These are phyloP conservation scores for Drosophila setifemur DNA, from an alignment of 1,140 invertebrate genomes.

Conservation along the genomic window DNA sequence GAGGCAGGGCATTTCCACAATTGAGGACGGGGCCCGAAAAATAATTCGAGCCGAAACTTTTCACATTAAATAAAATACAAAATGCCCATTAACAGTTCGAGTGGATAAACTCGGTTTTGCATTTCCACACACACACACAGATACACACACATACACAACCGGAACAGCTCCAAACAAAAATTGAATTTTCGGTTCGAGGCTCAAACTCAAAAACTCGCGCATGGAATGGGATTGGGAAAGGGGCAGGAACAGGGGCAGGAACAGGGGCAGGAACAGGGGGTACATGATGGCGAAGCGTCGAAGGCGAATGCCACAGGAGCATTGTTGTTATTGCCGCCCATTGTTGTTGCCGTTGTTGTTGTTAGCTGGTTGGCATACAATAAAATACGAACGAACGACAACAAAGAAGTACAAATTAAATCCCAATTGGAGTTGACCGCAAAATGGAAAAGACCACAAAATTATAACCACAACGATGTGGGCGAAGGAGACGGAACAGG, in stretches of 20 bases:
- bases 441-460: constrained; percentile 80
- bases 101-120: constrained; percentile 78
- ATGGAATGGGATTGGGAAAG: constrained; percentile 23
- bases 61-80: constrained; percentile 81
- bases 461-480: constrained; percentile 79
- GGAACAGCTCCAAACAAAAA: constrained; percentile 60
- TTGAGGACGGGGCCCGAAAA: constrained; percentile 47
- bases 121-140: constrained; percentile 46
- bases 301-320: constrained; percentile 64
- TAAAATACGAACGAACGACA: constrained; percentile 78
- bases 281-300: constrained; percentile 62
- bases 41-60: constrained; percentile 73
- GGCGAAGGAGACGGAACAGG: constrained; percentile 15
- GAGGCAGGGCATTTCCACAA: constrained; percentile 21
- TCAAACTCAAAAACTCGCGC: constrained; percentile 74
- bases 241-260: neutral
- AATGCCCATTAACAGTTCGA: constrained; percentile 81
- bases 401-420: constrained; percentile 81
- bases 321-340: constrained; percentile 39
- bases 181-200: constrained; percentile 73
- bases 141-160: constrained; percentile 14
- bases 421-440: constrained; percentile 80
- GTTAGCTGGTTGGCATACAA: constrained; percentile 64
- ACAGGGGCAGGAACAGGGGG: neutral
- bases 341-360: constrained; percentile 46